phyloP scores from a whole-genome alignment of 2,113 vertebrate genomes.

The Lonchura striata region DNA sequence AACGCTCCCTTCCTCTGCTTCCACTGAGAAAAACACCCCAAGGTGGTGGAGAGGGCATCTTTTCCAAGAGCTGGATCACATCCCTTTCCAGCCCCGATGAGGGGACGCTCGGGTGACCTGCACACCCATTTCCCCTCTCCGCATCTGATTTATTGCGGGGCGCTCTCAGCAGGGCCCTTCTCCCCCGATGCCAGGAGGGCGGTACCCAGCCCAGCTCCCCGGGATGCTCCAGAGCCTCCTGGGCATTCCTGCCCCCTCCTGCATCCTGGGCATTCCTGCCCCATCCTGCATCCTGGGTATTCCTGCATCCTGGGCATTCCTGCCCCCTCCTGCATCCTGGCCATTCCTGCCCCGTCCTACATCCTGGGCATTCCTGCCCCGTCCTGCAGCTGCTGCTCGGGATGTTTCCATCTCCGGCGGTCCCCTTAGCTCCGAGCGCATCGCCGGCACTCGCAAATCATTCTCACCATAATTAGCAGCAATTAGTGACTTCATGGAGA shows the following conservation, averaged over 20 bases:
- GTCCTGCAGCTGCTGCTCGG: background rate
- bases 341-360: background rate
- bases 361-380: fast-evolving
- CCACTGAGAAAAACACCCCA: background rate
- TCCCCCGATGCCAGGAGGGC: no score
- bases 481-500: slow-evolving; percentile 56
- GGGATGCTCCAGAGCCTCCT: background rate
- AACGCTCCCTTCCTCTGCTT: background rate
- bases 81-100: fast-evolving
- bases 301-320: no score
- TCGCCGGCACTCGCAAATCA: background rate
- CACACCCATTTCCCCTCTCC: background rate
- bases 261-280: background rate
- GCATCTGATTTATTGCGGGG: fast-evolving
- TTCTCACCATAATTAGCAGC: slow-evolving; percentile 25
- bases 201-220: fast-evolving
- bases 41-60: background rate
- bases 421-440: background rate
- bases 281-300: background rate
- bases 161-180: background rate
- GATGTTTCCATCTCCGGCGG: background rate
- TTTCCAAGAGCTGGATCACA: background rate
- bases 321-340: background rate
- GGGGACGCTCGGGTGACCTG: background rate
- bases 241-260: fast-evolving